phyloP scores from a whole-genome alignment of 2,797 vertebrate species.

The Xyrichtys novacula region DNA sequence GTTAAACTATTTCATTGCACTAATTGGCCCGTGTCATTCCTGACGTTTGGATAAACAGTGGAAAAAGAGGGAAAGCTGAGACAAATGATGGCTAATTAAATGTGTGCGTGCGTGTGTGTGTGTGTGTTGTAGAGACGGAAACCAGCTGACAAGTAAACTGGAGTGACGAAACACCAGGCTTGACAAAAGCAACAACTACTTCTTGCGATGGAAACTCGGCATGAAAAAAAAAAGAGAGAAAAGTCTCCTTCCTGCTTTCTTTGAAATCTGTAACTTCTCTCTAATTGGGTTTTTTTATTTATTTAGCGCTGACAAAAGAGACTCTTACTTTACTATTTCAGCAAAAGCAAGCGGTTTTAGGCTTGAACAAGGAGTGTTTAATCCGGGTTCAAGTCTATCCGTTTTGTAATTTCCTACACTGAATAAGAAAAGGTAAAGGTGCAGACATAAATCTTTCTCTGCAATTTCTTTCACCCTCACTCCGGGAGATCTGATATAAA shows the following conservation, averaged over 20 bases:
- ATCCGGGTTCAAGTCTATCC: constrained; percentile 12
- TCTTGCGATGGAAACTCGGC: constrained; percentile 50
- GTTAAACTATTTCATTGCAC: constrained; percentile 92
- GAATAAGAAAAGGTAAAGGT: constrained; percentile 10
- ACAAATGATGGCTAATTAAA: constrained; percentile 96
- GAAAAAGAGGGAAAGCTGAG: constrained; percentile 88
- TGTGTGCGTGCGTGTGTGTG: constrained; percentile 35
- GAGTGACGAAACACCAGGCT: constrained; percentile 67
- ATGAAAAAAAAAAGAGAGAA: constrained; percentile 35
- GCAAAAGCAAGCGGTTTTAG: constrained; percentile 30
- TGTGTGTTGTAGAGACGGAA: constrained; percentile 46
- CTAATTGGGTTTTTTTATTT: constrained; percentile 73
- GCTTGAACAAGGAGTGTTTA: constrained; percentile 11
- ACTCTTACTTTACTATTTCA: constrained; percentile 37
- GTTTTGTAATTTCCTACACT: constrained; percentile 12
- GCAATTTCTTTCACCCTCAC: background rate
- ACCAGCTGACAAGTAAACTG: constrained; percentile 84
- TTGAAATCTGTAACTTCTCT: constrained; percentile 64
- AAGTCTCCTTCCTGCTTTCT: constrained; percentile 52
- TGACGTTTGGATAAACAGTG: constrained; percentile 94
- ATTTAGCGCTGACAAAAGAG: constrained; percentile 42
- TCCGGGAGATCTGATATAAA: constrained; percentile 47
- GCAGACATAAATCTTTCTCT: constrained; percentile 8
- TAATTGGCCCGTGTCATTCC: constrained; percentile 93
- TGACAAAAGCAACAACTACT: constrained; percentile 71